Evolutionary conservation across 2,888 invertebrate species (phyloP).

Genomic region (Oasisia sp.): DNA sequence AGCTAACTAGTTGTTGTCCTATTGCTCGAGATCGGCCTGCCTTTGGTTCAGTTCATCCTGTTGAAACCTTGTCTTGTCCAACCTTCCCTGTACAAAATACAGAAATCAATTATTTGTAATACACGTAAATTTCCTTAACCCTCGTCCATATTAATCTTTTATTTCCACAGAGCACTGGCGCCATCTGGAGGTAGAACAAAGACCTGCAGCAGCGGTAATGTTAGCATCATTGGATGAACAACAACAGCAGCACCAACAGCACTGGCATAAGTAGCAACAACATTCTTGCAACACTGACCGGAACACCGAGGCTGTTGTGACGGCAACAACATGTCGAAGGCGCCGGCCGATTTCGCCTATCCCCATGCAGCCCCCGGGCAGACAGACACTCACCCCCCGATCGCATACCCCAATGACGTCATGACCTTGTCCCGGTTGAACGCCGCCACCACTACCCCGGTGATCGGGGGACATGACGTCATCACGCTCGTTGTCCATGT

Average conservation of each 20-base stretch:
- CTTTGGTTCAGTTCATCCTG: no score
- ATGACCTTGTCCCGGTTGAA: background rate
- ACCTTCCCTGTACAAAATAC: no score
- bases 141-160: background rate
- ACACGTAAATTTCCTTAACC: no score
- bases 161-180: background rate
- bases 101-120: no score
- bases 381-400: background rate
- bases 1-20: no score
- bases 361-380: background rate
- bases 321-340: conserved; percentile 4
- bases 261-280: background rate
- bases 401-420: background rate
- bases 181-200: background rate
- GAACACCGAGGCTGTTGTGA: background rate
- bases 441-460: background rate
- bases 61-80: no score
- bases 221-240: no score
- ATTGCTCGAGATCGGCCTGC: no score
- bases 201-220: no score
- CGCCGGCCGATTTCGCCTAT: background rate
- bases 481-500: background rate
- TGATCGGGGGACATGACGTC: background rate
- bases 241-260: background rate
- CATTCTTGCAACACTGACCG: background rate